These are phyloP conservation scores for Hiodon tergisus DNA, from an alignment of 2,113 vertebrate species.

Conservation along the genomic window DNA sequence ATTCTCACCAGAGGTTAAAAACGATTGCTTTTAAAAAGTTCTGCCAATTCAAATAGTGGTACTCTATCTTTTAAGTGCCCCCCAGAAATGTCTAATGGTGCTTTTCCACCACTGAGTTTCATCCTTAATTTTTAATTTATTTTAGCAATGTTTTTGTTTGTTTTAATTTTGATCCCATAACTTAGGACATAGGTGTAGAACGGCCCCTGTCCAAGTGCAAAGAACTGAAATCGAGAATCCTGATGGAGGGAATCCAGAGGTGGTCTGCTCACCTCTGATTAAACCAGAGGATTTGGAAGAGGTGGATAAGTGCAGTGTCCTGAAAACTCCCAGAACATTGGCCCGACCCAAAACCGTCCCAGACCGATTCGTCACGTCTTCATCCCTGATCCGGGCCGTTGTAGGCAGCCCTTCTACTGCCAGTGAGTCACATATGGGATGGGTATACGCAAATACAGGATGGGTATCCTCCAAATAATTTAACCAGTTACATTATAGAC, in stretches of 20 bases:
- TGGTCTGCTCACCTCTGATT: slow-evolving; percentile 29
- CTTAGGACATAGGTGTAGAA: slow-evolving; percentile 32
- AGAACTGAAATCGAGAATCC: slow-evolving; percentile 8
- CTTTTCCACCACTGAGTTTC: background rate
- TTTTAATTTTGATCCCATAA: background rate
- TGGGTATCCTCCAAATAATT: too few species aligned
- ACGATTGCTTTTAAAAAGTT: background rate
- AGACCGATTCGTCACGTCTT: slow-evolving; percentile 61
- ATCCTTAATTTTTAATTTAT: too few species aligned
- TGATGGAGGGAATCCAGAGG: background rate
- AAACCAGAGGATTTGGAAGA: slow-evolving; percentile 60
- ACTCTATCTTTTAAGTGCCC: background rate
- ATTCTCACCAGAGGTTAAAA: slow-evolving; percentile 64
- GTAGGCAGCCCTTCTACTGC: slow-evolving; percentile 40
- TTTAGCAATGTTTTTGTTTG: background rate
- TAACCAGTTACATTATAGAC: too few species aligned
- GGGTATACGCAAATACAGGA: too few species aligned
- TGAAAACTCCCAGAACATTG: slow-evolving; percentile 55
- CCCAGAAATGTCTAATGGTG: background rate
- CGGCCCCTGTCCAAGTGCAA: slow-evolving; percentile 29
- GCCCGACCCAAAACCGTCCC: slow-evolving; percentile 42
- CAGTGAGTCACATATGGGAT: slow-evolving; percentile 52
- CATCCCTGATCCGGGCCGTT: slow-evolving; percentile 62
- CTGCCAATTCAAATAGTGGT: background rate
- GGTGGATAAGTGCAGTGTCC: slow-evolving; percentile 50